phyloP scores from a whole-genome alignment of 64 coral and sea anemone species.

The Dendrophyllia cribrosa region DNA sequence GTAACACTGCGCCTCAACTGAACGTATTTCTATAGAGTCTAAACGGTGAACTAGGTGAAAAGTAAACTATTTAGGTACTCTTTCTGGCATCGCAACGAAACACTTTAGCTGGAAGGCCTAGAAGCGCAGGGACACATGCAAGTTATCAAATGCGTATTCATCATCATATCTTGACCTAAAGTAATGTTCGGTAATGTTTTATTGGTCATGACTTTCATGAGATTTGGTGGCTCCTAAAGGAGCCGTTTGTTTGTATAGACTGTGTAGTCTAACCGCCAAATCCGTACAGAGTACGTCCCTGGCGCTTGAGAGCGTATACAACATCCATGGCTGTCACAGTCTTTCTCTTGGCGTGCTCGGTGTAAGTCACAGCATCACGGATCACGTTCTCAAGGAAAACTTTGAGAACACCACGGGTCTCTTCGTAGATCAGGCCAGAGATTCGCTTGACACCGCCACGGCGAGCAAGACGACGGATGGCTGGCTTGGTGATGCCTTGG shows the following conservation, averaged over 20 bases:
- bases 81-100: no score
- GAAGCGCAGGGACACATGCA: no score
- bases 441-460: constrained; percentile 75
- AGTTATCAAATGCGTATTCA: no score
- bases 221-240: constrained; percentile 3
- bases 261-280: constrained; percentile 68
- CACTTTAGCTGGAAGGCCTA: no score
- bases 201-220: neutral
- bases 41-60: no score
- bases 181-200: no score
- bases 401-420: constrained; percentile 75
- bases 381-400: constrained; percentile 77
- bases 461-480: constrained; percentile 78
- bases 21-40: no score
- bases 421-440: constrained; percentile 78
- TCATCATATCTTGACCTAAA: no score
- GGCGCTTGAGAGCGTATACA: constrained; percentile 71
- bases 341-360: constrained; percentile 76
- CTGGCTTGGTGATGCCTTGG: constrained; percentile 73
- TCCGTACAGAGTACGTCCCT: constrained; percentile 73
- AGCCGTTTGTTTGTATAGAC: neutral
- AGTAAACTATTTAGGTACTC: no score
- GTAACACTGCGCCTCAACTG: no score
- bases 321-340: constrained; percentile 80
- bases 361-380: constrained; percentile 78